Percentiles rank a stretch among this genome's conserved stretches.
phyloP scores from a whole-genome alignment of 2,797 vertebrate genomes.

The Coreius guichenoti region DNA sequence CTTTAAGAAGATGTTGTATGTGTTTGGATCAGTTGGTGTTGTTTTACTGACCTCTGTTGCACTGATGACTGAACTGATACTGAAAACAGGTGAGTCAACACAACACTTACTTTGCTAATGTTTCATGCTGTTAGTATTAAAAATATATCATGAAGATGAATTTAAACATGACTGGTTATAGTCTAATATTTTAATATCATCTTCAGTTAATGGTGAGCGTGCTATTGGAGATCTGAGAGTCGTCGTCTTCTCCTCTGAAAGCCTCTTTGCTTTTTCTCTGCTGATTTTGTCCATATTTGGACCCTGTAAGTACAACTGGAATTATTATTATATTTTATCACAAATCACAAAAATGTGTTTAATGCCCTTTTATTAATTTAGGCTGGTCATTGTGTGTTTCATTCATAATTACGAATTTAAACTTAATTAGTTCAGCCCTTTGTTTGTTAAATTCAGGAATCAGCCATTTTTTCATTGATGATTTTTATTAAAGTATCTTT shows the following conservation, averaged over 20 bases:
- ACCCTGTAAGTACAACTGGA: background rate
- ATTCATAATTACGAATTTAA: too few species aligned
- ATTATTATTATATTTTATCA: too few species aligned
- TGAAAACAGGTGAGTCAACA: conserved; percentile 30
- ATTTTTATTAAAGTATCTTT: background rate
- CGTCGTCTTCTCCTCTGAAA: background rate
- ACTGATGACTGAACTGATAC: conserved; percentile 29
- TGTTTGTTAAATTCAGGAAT: background rate
- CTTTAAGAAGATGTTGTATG: background rate
- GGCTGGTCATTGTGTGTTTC: background rate
- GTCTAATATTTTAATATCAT: background rate
- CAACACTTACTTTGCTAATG: background rate
- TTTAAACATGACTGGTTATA: background rate
- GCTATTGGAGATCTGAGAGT: too few species aligned
- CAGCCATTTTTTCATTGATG: too few species aligned
- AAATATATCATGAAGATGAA: too few species aligned
- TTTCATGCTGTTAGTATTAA: too few species aligned
- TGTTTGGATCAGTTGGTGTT: conserved; percentile 12
- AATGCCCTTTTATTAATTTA: background rate
- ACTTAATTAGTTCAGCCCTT: background rate
- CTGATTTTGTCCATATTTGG: background rate
- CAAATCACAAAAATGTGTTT: too few species aligned
- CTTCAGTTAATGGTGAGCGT: too few species aligned
- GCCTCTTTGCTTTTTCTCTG: background rate
- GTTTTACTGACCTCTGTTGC: conserved; percentile 17